A percentile compares a stretch with the other conserved stretches of the same genome.
These are phyloP conservation scores for Eptatretus burgeri DNA, from an alignment of 2,113 vertebrate genomes.

Conservation along the genomic window DNA sequence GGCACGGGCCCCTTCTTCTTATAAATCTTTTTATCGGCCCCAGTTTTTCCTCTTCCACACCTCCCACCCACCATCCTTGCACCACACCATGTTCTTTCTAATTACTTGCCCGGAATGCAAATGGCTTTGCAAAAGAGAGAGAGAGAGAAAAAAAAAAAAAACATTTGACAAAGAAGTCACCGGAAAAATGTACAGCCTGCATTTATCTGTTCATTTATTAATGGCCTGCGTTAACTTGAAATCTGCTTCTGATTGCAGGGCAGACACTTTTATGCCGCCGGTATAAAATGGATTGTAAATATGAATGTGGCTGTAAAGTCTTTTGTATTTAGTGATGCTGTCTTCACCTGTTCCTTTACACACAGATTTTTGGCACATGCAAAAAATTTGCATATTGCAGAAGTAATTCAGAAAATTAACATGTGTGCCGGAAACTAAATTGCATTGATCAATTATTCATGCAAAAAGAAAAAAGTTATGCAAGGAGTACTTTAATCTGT, in stretches of 20 bases:
- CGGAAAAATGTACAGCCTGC: too few relatives aligned
- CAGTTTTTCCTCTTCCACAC: too few relatives aligned
- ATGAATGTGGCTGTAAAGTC: constrained; percentile 5
- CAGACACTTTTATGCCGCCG: neutral
- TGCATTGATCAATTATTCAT: constrained; percentile 7
- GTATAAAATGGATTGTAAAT: constrained; percentile 4
- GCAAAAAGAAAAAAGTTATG: constrained; percentile 4
- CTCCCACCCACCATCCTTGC: too few relatives aligned
- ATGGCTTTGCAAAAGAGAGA: too few relatives aligned
- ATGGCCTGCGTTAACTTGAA: too few relatives aligned
- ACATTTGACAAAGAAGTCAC: too few relatives aligned
- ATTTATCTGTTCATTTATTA: too few relatives aligned
- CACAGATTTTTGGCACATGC: neutral
- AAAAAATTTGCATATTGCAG: constrained; percentile 4
- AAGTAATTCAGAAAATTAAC: constrained; percentile 6
- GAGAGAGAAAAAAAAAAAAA: too few relatives aligned
- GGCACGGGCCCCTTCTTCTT: too few relatives aligned
- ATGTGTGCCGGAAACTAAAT: constrained; percentile 4
- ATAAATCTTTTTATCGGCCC: too few relatives aligned
- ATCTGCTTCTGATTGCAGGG: neutral
- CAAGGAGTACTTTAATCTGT: constrained; percentile 6
- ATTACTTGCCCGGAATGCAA: too few relatives aligned
- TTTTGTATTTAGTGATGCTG: neutral
- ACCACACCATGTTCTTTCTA: too few relatives aligned
- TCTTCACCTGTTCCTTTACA: neutral